Evolutionary conservation across 1,140 invertebrate genomes (phyloP).

Genomic region (Lordiphosa clarofinis): DNA sequence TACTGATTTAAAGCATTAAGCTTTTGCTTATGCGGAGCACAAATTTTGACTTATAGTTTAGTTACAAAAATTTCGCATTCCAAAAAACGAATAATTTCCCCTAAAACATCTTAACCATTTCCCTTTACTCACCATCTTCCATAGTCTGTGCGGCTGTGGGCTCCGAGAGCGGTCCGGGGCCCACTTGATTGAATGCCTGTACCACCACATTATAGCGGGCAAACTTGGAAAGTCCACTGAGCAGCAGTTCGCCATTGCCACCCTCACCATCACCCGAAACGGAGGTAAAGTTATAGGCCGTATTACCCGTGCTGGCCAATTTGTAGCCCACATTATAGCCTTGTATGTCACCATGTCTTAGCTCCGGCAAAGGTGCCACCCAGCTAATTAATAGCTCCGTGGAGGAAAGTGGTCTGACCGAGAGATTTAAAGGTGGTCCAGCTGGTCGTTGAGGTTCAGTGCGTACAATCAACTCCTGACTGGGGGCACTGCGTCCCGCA

Average conservation of each 20-base stretch:
- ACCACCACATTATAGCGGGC: conserved; percentile 90
- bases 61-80: too few relatives aligned
- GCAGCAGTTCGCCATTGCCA: conserved; percentile 83
- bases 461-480: conserved; percentile 84
- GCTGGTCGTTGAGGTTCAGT: conserved; percentile 90
- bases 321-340: conserved; percentile 85
- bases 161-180: conserved; percentile 88
- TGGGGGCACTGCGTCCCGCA: conserved; percentile 86
- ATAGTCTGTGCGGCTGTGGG: conserved; percentile 88
- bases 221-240: conserved; percentile 86
- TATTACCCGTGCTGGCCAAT: conserved; percentile 71
- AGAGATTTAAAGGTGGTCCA: conserved; percentile 86
- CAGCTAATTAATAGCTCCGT: conserved; percentile 89
- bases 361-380: conserved; percentile 85
- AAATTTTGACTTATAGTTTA: too few relatives aligned
- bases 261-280: conserved; percentile 86
- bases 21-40: too few relatives aligned
- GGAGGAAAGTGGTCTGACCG: conserved; percentile 86
- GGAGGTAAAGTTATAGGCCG: conserved; percentile 85
- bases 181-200: conserved; percentile 92
- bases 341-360: conserved; percentile 87
- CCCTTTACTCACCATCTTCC: conserved; percentile 85
- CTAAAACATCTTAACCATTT: too few relatives aligned
- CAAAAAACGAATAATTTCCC: too few relatives aligned
- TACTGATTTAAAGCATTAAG: too few relatives aligned